phyloP scores from a whole-genome alignment of 1,140 invertebrate species.

The Monomorium pharaonis region DNA sequence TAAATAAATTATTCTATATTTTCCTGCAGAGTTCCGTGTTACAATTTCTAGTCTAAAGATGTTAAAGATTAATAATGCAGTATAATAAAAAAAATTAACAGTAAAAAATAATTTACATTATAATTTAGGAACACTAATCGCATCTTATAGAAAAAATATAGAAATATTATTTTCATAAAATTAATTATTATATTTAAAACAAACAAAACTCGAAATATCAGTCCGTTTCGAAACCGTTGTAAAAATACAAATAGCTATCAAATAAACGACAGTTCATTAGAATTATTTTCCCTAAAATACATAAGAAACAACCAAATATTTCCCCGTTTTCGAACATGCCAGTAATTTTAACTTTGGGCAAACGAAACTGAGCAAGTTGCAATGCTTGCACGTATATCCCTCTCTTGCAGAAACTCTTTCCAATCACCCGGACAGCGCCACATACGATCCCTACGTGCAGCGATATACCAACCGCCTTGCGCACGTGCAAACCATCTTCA shows the following conservation, averaged over 20 bases:
- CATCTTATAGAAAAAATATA: not conserved
- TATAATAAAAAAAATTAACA: no score
- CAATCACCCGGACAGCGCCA: conserved; percentile 47
- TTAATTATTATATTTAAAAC: not conserved
- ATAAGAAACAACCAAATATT: conserved; percentile 51
- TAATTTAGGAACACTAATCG: not conserved
- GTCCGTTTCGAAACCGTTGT: not conserved
- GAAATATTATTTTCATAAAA: not conserved
- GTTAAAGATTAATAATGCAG: not conserved
- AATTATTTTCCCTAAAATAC: conserved; percentile 17
- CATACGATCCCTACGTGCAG: conserved; percentile 53
- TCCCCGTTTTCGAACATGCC: not conserved
- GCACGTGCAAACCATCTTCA: conserved; percentile 45
- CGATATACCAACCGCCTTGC: conserved; percentile 28
- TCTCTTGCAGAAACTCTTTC: conserved; percentile 41
- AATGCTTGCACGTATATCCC: conserved; percentile 45
- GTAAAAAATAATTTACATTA: conserved; percentile 19
- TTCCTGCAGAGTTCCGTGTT: not conserved
- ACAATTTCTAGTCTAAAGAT: not conserved
- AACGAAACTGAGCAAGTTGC: conserved; percentile 34
- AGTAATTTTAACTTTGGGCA: conserved; percentile 30
- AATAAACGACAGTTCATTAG: conserved; percentile 8
- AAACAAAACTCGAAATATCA: not conserved
- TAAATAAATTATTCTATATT: conserved; percentile 7
- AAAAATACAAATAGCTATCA: not conserved